phyloP scores from a whole-genome alignment of 2,888 invertebrate genomes.

The Brenthis daphne region DNA sequence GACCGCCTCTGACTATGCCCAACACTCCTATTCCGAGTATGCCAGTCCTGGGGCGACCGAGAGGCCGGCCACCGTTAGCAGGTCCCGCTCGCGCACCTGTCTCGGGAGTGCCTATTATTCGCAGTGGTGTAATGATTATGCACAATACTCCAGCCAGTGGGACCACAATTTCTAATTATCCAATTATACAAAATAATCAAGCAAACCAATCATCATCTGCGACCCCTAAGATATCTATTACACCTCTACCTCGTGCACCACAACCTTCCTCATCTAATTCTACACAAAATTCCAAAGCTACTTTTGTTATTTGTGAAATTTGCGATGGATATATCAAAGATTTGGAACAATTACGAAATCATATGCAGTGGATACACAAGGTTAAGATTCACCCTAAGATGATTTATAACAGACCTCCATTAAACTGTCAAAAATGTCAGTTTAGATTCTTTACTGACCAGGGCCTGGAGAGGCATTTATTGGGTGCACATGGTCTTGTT shows the following conservation, averaged over 20 bases:
- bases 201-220: slow-evolving; percentile 71
- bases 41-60: slow-evolving; percentile 68
- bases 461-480: slow-evolving; percentile 96
- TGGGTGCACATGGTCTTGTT: slow-evolving; percentile 96
- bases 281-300: slow-evolving; percentile 84
- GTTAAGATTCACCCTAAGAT: slow-evolving; percentile 98
- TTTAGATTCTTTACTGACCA: slow-evolving; percentile 98
- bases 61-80: slow-evolving; percentile 73
- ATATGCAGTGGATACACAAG: slow-evolving; percentile 99
- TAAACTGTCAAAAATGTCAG: slow-evolving; percentile 98
- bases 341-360: slow-evolving; percentile 95
- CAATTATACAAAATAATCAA: slow-evolving; percentile 66
- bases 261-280: slow-evolving; percentile 71
- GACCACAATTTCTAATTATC: slow-evolving; percentile 71
- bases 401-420: slow-evolving; percentile 96
- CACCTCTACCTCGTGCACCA: slow-evolving; percentile 90
- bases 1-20: slow-evolving; percentile 61
- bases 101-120: slow-evolving; percentile 74
- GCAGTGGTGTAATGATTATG: slow-evolving; percentile 86
- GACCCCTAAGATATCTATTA: slow-evolving; percentile 96
- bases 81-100: slow-evolving; percentile 62
- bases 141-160: slow-evolving; percentile 80
- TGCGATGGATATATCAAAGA: slow-evolving; percentile 99
- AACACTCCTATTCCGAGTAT: slow-evolving; percentile 56
- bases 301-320: slow-evolving; percentile 97